These are phyloP conservation scores for Campoplex capitator DNA, from an alignment of 2,888 invertebrate genomes.

Conservation along the genomic window DNA sequence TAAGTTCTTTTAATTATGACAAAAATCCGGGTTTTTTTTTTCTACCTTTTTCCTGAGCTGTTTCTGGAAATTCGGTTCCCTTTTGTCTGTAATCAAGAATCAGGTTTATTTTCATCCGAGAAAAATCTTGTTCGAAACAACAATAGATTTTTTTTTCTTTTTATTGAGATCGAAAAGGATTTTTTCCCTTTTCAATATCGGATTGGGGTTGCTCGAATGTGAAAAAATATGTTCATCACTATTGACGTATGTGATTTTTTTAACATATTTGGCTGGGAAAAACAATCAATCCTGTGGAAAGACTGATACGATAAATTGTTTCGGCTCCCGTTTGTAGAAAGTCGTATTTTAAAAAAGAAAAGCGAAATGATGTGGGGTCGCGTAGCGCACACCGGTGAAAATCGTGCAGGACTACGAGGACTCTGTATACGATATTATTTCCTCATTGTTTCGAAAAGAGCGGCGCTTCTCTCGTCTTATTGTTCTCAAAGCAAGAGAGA, in stretches of 20 bases:
- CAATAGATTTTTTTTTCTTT: not conserved
- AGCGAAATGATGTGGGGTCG: not conserved
- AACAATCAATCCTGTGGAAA: too few species aligned
- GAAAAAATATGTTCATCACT: conserved; percentile 1
- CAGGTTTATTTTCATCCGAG: not conserved
- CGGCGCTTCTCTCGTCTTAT: conserved; percentile 65
- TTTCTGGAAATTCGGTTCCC: not conserved
- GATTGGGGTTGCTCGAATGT: too few species aligned
- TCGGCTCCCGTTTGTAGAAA: too few species aligned
- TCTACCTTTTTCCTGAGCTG: not conserved
- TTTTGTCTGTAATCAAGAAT: not conserved
- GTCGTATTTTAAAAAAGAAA: conserved; percentile 40
- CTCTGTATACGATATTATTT: conserved; percentile 1
- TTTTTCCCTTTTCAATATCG: too few species aligned
- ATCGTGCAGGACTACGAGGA: not conserved
- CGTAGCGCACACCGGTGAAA: conserved; percentile 12
- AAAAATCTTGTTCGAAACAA: not conserved
- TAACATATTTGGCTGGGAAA: not conserved
- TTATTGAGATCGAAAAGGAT: too few species aligned
- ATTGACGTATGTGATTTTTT: not conserved
- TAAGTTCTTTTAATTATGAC: not conserved
- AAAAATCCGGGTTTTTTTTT: not conserved
- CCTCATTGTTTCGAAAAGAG: conserved; percentile 68
- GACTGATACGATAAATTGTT: too few species aligned
- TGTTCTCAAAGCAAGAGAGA: conserved; percentile 44